Evolutionary conservation across 2,113 vertebrate species (phyloP), one percentile per base, ranked within the genome.

Genomic region (Zootoca vivipara): DNA sequence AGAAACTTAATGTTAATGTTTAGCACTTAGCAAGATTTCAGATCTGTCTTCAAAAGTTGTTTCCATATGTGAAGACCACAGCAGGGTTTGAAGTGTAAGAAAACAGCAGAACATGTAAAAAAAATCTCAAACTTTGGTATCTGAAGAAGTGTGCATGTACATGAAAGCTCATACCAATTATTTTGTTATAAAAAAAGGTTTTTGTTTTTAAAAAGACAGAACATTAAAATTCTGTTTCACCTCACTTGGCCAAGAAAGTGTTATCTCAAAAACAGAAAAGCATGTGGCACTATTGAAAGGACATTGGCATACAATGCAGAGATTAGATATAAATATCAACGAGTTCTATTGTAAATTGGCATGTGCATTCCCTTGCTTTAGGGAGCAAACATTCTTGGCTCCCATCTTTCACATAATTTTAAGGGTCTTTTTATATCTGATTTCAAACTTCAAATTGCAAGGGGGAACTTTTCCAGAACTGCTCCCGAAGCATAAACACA

Each of bases 371-470:
- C 62, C 16, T 70, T 85, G 16, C 28, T 42, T n/a, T 46, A 5
- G 2, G 18, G 16, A 5, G 35, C 6, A 24, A 22, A 26, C 35
- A 18, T 83, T 83, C 9, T 8, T 12, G 65, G 26, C 6, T 5
- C 64, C 15, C 22, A 42, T 42, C 22, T 70, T 87, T 67, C 42
- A 69, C 35, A 35, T 13, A 1, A 33, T 79, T 33, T 67, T 69
- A 78, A 69, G 30, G 28, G 52, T 52, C 22, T 26, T 2, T 86
- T 77, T 52, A 82, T 70, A 24, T 67, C 4, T 35, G 85, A 56
- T 85, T 88, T 94, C 35, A 87, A 4, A 65, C 83, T 80, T 22
- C 24, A 78, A 87, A 81, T 52, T 52, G 46, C 46, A 52, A 52
- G 46, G 46, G 91, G 90, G 5, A 24, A 30, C 67, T 26, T 33